phyloP scores from a whole-genome alignment of 2,888 invertebrate genomes.

The Synanthedon tipuliformis region DNA sequence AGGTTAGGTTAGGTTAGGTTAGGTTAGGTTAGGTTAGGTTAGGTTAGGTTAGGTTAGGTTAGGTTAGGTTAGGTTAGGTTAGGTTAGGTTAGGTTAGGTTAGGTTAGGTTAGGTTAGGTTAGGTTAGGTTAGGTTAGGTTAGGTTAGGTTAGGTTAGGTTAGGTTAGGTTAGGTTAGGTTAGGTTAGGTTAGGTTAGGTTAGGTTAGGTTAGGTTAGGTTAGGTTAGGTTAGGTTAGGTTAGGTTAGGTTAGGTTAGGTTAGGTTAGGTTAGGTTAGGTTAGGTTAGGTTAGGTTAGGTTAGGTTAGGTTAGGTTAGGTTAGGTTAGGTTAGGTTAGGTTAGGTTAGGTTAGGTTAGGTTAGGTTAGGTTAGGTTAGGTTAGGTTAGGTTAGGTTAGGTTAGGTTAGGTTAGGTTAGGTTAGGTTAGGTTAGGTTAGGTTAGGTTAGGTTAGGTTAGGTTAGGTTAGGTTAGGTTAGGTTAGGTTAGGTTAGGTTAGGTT shows the following conservation, averaged over 20 bases:
- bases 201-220: conserved; percentile 2
- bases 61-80: conserved; percentile 2
- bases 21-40: conserved; percentile 2
- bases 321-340: conserved; percentile 2
- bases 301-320: conserved; percentile 2
- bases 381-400: conserved; percentile 2
- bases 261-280: conserved; percentile 2
- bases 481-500: conserved; percentile 3
- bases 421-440: conserved; percentile 2
- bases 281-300: conserved; percentile 2
- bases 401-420: conserved; percentile 2
- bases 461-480: conserved; percentile 2
- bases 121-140: conserved; percentile 2
- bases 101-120: conserved; percentile 2
- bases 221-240: conserved; percentile 2
- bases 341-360: conserved; percentile 2
- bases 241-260: conserved; percentile 2
- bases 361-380: conserved; percentile 2
- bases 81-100: conserved; percentile 2
- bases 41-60: conserved; percentile 2
- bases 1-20: conserved; percentile 2
- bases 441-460: conserved; percentile 2
- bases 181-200: conserved; percentile 2
- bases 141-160: conserved; percentile 2
- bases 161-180: conserved; percentile 2